These are phyloP conservation scores for Pangasius sanitwongsei DNA, from an alignment of 2,797 vertebrate species.

Conservation along the genomic window DNA sequence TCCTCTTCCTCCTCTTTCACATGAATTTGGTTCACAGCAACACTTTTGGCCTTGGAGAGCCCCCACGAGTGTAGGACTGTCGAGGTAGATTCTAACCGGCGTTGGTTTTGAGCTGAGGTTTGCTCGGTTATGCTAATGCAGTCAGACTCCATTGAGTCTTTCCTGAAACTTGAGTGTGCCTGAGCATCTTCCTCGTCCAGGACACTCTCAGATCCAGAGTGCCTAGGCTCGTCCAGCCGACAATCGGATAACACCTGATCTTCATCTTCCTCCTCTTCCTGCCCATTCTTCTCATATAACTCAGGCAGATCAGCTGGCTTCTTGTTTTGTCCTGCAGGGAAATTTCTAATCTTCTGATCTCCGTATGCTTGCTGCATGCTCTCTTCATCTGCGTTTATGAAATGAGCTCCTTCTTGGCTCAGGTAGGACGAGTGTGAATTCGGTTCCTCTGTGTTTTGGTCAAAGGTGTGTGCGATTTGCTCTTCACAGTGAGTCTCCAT, in stretches of 20 bases:
- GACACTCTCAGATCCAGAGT: conserved; percentile 22
- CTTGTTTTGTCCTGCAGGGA: not conserved
- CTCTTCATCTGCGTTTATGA: conserved; percentile 23
- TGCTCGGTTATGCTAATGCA: not conserved
- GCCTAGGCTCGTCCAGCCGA: conserved; percentile 13
- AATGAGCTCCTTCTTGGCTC: conserved; percentile 26
- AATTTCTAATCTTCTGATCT: not conserved
- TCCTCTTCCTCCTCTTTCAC: conserved; percentile 42
- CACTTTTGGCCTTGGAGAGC: not conserved
- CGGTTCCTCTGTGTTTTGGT: conserved; percentile 18
- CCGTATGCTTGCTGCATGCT: not conserved
- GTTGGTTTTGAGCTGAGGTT: conserved; percentile 11
- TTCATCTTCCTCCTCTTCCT: conserved; percentile 4
- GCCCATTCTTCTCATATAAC: conserved; percentile 5
- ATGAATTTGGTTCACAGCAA: conserved; percentile 4
- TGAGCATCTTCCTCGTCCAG: conserved; percentile 18
- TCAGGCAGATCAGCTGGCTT: not conserved
- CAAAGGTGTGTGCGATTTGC: conserved; percentile 10
- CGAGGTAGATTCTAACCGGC: conserved; percentile 34
- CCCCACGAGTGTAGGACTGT: conserved; percentile 29
- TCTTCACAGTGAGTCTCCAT: conserved; percentile 33
- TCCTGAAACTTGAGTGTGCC: not conserved
- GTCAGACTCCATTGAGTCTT: conserved; percentile 11
- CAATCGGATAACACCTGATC: not conserved
- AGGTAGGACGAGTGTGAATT: conserved; percentile 27